phyloP scores from a whole-genome alignment of 2,797 vertebrate genomes.

The Otus scops region DNA sequence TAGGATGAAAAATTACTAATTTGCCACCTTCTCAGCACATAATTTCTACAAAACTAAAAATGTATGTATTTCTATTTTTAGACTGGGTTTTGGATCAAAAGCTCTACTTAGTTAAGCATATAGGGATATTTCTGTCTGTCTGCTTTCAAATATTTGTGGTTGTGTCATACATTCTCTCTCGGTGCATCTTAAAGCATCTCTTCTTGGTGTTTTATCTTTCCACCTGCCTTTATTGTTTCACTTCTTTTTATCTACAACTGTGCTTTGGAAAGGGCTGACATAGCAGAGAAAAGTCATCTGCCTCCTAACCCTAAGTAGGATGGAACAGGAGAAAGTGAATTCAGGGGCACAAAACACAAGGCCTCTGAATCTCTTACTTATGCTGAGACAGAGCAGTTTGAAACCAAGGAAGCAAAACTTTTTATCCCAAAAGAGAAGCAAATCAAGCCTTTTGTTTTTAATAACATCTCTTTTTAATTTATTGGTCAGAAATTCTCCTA shows the following conservation, averaged over 20 bases:
- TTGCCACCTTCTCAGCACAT: not conserved
- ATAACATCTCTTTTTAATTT: not conserved
- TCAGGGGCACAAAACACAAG: not conserved
- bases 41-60: not conserved
- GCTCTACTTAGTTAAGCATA: not conserved
- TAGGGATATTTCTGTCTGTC: not conserved
- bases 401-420: not conserved
- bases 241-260: not conserved
- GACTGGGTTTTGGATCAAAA: not conserved
- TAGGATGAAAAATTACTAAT: not conserved
- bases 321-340: not conserved
- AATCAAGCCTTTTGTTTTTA: constrained; percentile 14
- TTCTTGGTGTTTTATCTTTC: not conserved
- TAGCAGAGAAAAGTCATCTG: not conserved
- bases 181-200: not conserved
- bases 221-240: not conserved
- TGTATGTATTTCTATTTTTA: not conserved
- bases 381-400: not conserved
- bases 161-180: not conserved
- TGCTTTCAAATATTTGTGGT: not conserved
- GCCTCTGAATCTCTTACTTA: not conserved
- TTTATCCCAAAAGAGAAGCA: not conserved
- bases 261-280: not conserved
- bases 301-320: not conserved
- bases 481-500: not conserved